A percentile compares a stretch with the other conserved stretches of the same genome.
These are phyloP conservation scores for Cololabis saira DNA, from an alignment of 2,113 vertebrate species.

Conservation along the genomic window DNA sequence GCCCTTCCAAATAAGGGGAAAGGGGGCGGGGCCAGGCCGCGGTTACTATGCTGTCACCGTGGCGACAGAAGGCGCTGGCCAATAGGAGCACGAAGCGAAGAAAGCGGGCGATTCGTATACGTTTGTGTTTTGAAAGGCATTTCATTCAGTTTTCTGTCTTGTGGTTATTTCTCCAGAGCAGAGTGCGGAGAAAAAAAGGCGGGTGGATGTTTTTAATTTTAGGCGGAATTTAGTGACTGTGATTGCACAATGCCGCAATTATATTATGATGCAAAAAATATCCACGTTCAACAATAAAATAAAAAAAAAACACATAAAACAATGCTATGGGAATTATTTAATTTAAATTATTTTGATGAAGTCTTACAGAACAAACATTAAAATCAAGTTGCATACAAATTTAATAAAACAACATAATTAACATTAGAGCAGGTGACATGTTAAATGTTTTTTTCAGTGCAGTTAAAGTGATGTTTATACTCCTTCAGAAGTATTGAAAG, in stretches of 20 bases:
- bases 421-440: constrained; percentile 46
- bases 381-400: constrained; percentile 34
- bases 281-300: constrained; percentile 4
- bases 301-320: neutral
- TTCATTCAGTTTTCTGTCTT: constrained; percentile 77
- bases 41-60: constrained; percentile 78
- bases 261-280: neutral
- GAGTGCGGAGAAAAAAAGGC: constrained; percentile 69
- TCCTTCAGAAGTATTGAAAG: constrained; percentile 25
- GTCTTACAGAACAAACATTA: constrained; percentile 23
- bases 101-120: constrained; percentile 84
- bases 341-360: constrained; percentile 47
- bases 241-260: constrained; percentile 35
- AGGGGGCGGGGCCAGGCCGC: constrained; percentile 62
- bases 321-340: constrained; percentile 3
- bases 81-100: constrained; percentile 66
- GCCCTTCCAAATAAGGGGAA: constrained; percentile 67
- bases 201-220: constrained; percentile 57
- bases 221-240: constrained; percentile 55
- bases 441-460: constrained; percentile 45
- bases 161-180: constrained; percentile 27
- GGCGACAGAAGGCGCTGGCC: constrained; percentile 73
- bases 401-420: constrained; percentile 34
- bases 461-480: constrained; percentile 35
- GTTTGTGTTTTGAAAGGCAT: constrained; percentile 66